A percentile compares a stretch with the other conserved stretches of the same genome.
Evolutionary conservation across 2,113 vertebrate genomes (phyloP).

Genomic region (Pangasianodon hypophthalmus): DNA sequence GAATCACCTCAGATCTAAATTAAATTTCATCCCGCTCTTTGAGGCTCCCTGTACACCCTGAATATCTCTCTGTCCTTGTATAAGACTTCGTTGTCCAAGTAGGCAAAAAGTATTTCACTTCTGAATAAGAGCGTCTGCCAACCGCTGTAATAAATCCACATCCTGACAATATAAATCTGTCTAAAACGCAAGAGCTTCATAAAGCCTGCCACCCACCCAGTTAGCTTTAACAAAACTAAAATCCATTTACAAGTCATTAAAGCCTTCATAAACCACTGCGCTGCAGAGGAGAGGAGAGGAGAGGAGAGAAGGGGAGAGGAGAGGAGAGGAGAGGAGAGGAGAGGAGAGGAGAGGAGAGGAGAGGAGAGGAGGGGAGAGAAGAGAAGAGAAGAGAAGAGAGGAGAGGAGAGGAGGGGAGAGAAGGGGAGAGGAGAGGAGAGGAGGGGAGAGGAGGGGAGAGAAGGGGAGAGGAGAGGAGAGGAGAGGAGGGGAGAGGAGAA

Average conservation of each 20-base stretch:
- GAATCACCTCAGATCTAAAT: background rate
- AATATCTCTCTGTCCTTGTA: background rate
- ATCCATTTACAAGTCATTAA: constrained; percentile 45
- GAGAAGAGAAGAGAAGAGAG: background rate
- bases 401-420: background rate
- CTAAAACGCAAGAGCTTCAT: constrained; percentile 24
- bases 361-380: background rate
- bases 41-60: background rate
- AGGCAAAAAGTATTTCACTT: too few species aligned
- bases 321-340: too few species aligned
- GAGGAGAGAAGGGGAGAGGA: background rate
- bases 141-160: background rate
- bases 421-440: background rate
- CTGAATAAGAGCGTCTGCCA: background rate
- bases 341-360: background rate
- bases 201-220: constrained; percentile 19
- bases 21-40: background rate
- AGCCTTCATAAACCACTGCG: background rate
- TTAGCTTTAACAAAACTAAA: constrained; percentile 32
- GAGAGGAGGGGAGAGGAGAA: too few species aligned
- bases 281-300: background rate
- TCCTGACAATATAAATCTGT: constrained; percentile 16
- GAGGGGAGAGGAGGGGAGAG: background rate
- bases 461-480: too few species aligned
- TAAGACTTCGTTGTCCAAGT: background rate